Percentiles rank a stretch among this genome's conserved stretches.
Conservation (phyloP, 2,888 invertebrate species). For the Ichneumoninae sp. region DNA sequence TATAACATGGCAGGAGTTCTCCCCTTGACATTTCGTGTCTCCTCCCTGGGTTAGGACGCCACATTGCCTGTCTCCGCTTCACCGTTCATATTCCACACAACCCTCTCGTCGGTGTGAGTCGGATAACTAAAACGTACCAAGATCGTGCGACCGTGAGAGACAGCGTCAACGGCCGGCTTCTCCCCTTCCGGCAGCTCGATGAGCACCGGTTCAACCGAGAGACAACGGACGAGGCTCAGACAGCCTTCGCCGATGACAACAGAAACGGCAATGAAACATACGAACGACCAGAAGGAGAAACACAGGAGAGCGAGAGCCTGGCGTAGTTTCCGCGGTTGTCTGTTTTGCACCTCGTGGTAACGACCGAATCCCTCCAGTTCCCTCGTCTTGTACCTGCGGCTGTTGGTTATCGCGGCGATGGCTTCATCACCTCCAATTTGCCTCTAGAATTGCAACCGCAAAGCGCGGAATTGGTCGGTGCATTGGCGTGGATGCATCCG, state of each 20-base stretch:
- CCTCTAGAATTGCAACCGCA: slow-evolving; percentile 1
- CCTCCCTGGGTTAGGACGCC: slow-evolving; percentile 11
- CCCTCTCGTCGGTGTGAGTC: neutral
- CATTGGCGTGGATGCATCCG: neutral
- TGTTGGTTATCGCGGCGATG: neutral
- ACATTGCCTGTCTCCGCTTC: slow-evolving; percentile 19
- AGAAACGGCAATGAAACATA: neutral
- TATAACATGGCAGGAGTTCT: slow-evolving; percentile 55
- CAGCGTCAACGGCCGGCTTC: neutral
- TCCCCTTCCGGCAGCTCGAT: slow-evolving; percentile 2
- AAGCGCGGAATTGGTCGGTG: neutral
- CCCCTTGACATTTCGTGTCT: slow-evolving; percentile 58
- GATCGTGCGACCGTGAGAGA: slow-evolving; percentile 3
- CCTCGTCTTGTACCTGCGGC: neutral
- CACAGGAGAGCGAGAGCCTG: neutral
- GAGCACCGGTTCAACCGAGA: neutral
- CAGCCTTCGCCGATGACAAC: neutral
- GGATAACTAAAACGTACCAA: slow-evolving; percentile 4
- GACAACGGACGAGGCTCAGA: neutral
- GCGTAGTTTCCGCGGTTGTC: neutral
- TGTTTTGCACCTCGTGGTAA: neutral
- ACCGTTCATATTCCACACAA: slow-evolving; percentile 11
- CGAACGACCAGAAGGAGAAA: neutral
- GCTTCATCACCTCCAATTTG: neutral
- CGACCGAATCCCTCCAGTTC: slow-evolving; percentile 1